phyloP scores from a whole-genome alignment of 2,888 invertebrate genomes.

The Drosophila mulleri region DNA sequence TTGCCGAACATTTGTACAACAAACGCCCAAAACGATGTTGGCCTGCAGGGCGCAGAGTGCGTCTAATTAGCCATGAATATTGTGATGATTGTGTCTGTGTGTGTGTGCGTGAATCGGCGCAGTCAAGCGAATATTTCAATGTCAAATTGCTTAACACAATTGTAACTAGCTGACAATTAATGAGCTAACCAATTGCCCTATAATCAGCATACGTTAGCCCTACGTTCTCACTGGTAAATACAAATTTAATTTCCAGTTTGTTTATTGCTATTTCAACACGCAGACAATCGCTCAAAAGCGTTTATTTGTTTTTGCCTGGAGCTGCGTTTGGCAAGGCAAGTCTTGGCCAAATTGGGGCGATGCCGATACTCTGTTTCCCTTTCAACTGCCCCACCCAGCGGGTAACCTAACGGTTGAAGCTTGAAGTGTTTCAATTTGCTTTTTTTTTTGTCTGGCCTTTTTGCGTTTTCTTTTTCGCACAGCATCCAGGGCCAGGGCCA shows the following conservation, averaged over 20 bases:
- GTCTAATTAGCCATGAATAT: constrained; percentile 55
- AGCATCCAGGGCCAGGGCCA: constrained; percentile 31
- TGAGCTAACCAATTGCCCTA: constrained; percentile 1
- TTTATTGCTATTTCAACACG: constrained; percentile 8
- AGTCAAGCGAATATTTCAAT: constrained; percentile 41
- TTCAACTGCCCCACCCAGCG: constrained; percentile 46
- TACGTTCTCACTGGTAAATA: neutral
- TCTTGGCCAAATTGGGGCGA: constrained; percentile 35
- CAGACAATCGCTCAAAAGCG: constrained; percentile 7
- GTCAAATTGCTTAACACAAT: constrained; percentile 27
- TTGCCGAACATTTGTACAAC: constrained; percentile 21
- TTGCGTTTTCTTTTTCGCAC: constrained; percentile 5
- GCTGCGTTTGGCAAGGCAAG: constrained; percentile 6
- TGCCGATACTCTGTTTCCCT: constrained; percentile 24
- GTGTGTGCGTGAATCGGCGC: constrained; percentile 5
- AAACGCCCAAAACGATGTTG: constrained; percentile 16
- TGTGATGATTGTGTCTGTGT: neutral
- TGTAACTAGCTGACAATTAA: constrained; percentile 20
- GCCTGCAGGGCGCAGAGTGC: constrained; percentile 14
- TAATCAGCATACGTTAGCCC: neutral
- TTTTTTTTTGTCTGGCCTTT: too few relatives aligned
- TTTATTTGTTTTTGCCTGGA: constrained; percentile 13
- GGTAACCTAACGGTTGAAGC: constrained; percentile 18
- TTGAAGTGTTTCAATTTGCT: constrained; percentile 12
- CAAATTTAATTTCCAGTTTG: neutral